A percentile compares a stretch with the other conserved stretches of the same genome.
These are phyloP conservation scores for Pseudomugil gertrudae DNA, from an alignment of 2,797 vertebrate genomes.

Conservation along the genomic window DNA sequence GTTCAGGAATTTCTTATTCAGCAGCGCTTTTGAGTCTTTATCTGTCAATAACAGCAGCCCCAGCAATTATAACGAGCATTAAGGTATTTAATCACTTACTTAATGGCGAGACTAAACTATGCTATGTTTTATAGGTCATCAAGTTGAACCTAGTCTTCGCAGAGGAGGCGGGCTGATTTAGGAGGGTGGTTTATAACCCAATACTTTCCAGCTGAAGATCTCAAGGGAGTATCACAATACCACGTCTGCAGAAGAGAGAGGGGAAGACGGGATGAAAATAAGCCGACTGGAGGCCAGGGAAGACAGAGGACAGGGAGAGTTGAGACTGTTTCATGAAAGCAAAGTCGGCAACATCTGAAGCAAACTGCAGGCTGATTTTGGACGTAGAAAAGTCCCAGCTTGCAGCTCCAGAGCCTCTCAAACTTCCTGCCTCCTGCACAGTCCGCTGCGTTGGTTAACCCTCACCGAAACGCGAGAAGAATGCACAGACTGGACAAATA, in stretches of 20 bases:
- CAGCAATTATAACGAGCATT: slow-evolving; percentile 7
- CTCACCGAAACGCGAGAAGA: slow-evolving; percentile 27
- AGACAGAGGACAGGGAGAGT: slow-evolving; percentile 40
- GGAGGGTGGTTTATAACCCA: slow-evolving; percentile 54
- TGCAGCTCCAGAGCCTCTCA: slow-evolving; percentile 3
- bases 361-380: slow-evolving; percentile 31
- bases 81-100: slow-evolving; percentile 3
- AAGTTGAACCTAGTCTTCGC: slow-evolving; percentile 60
- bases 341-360: slow-evolving; percentile 58
- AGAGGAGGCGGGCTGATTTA: slow-evolving; percentile 62
- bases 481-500: slow-evolving; percentile 48
- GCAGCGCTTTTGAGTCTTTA: not conserved
- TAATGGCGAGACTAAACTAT: not conserved
- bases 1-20: not conserved
- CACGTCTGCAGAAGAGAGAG: slow-evolving; percentile 79
- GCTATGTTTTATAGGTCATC: slow-evolving; percentile 59
- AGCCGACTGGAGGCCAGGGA: slow-evolving; percentile 37
- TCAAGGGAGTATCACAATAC: slow-evolving; percentile 68
- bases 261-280: slow-evolving; percentile 59
- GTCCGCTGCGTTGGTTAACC: slow-evolving; percentile 2
- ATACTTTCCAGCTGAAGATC: slow-evolving; percentile 63
- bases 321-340: slow-evolving; percentile 43
- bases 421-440: slow-evolving; percentile 41
- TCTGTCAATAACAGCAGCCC: slow-evolving; percentile 4
- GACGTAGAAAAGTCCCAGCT: slow-evolving; percentile 38